Evolutionary conservation across 2,797 vertebrate species (phyloP), one percentile per base, ranked within the genome.

Genomic region (Stomatorhinus walkeri): DNA sequence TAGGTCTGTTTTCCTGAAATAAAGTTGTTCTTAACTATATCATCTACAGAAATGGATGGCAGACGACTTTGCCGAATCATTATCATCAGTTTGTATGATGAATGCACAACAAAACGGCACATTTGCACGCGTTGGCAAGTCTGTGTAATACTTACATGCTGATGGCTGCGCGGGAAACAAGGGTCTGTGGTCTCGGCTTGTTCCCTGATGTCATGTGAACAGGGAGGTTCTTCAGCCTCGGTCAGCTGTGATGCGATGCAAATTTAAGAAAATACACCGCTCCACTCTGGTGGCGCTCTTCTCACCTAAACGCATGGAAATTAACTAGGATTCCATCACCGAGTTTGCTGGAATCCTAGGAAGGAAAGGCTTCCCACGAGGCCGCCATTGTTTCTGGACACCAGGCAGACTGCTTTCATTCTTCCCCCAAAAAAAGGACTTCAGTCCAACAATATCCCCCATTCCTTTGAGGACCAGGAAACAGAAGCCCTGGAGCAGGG

Each of bases 231-330:
- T 16, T 52, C 84, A 51, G 43, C 84, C 22, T 32, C 24, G 49
- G 84, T 85, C 51, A 85, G 84, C 84, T 87, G 28, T 87, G 85
- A 87, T 87, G 51, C 16, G 49, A 87, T 87, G 85, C 85, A 87
- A 87, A 87, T 87, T n/a, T 87, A 87, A 43, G 51, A 87, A 87
- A 87, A 87, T 87, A 51, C 52, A 85, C 32, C 51, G 22, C 52
- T 51, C 85, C 52, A 59, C 51, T 54, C 6, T 12, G 28, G 52
- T 16, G 28, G 19, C 51, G 8, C 85, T 59, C 52, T 52, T 59
- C 85, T 59, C 49, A 22, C 59, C 32, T 87, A 87, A 14, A 56
- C 5, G 52, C 85, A 87, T 54, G 52, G 85, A 56, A 87, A 59
- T 87, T 28, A 59, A 56, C 48, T 51, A 54, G 52, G 68, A 87